Conservation (phyloP, 2,113 vertebrate species). For the Etheostoma cragini region DNA sequence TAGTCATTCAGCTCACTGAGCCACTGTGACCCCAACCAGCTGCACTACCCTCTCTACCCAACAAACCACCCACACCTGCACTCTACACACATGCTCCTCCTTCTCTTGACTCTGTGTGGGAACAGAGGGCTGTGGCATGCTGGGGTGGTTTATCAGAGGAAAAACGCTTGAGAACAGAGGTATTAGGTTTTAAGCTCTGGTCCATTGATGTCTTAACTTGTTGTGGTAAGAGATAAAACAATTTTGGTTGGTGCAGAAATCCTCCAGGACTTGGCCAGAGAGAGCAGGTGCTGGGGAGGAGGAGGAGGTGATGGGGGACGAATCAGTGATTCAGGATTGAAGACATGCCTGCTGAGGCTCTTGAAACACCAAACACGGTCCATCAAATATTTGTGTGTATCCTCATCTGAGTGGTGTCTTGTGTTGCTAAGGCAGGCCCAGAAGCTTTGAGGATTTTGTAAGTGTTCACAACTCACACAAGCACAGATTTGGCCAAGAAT, state of each 20-base stretch:
- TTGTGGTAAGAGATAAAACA: slow-evolving; percentile 68
- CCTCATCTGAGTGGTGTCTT: slow-evolving; percentile 25
- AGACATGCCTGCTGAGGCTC: slow-evolving; percentile 32
- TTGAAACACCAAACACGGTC: slow-evolving; percentile 35
- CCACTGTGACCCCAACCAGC: slow-evolving; percentile 60
- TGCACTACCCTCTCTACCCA: slow-evolving; percentile 43
- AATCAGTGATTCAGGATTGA: slow-evolving; percentile 50
- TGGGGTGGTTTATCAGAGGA: slow-evolving; percentile 60
- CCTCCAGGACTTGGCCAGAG: slow-evolving; percentile 43
- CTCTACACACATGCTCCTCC: slow-evolving; percentile 56
- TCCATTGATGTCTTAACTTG: slow-evolving; percentile 76
- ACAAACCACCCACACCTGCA: slow-evolving; percentile 68
- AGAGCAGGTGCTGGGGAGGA: slow-evolving; percentile 40
- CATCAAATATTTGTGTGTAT: slow-evolving; percentile 24
- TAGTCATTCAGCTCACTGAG: slow-evolving; percentile 69
- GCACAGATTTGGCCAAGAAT: slow-evolving; percentile 36
- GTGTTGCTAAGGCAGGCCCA: slow-evolving; percentile 9
- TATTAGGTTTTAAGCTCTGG: slow-evolving; percentile 67
- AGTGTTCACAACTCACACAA: slow-evolving; percentile 18
- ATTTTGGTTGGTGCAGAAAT: slow-evolving; percentile 48
- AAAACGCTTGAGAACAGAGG: slow-evolving; percentile 62
- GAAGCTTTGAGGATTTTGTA: slow-evolving; percentile 3
- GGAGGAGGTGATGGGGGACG: slow-evolving; percentile 38
- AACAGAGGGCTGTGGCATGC: slow-evolving; percentile 50
- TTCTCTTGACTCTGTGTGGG: slow-evolving; percentile 68